Evolutionary conservation across 1,140 invertebrate species (phyloP), one percentile per base, ranked within the genome.

Genomic region (Chrysoperla carnea): DNA sequence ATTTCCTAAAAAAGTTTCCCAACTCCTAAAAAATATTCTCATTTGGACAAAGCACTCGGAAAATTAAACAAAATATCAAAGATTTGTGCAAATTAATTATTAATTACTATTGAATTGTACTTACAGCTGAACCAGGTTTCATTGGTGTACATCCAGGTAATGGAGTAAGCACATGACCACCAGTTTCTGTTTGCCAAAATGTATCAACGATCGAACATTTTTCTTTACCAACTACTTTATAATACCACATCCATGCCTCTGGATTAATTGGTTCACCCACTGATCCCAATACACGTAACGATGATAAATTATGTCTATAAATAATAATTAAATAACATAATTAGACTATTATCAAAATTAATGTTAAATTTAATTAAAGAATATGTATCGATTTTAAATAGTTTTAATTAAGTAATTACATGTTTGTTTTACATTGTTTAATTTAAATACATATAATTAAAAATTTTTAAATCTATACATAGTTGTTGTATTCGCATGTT

Each of bases 151-250:
- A 87, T 28, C 90, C 92, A 17, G 95, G 95, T 23, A 98, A 61
- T 27, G 92, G 88, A 36, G 93, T 95, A 2, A 98, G 73, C 1
- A 97, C 86, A 66, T 91, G 86, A 2, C 87, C 86, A 8, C 92
- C 93, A 15, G 94, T 98, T 70, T 99, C 94, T 1, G 95, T 98
- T 64, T 98, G 94, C 93, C 94, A 99, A 63, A 94, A 99, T 1
- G 95, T 99, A 55, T 99, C 95, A 0, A 89, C 87, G 55, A 99
- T 89, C 38, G 90, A 86, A 58, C 84, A 86, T 43, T 72, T 76
- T 38, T 75, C 72, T 41, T 76, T 69, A 6, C 93, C 93, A 2
- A 97, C 77, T 6, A 86, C 56, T 48, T 78, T 76, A 61, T 96
- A 83, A 61, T 95, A 96, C 95, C 94, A 99, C 11, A 88, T 56